Evolutionary conservation across 2,113 vertebrate species (phyloP).

Genomic region (Tyto alba): DNA sequence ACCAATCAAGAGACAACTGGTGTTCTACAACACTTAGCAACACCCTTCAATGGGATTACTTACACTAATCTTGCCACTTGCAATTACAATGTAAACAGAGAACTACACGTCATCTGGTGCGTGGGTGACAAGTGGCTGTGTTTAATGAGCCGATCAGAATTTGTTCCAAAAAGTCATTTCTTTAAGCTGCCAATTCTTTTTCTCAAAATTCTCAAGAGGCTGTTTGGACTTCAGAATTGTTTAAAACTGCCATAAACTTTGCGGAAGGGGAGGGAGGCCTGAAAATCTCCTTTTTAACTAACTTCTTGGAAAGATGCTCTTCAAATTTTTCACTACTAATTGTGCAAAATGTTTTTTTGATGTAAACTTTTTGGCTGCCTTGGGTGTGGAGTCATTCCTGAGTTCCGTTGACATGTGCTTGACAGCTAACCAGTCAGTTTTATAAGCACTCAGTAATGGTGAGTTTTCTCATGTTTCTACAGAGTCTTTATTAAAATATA

Average conservation of each 20-base stretch:
- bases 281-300: neutral
- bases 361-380: conserved; percentile 7
- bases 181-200: neutral
- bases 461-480: neutral
- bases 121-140: conserved; percentile 26
- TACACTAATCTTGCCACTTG: neutral
- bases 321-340: neutral
- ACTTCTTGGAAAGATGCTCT: neutral
- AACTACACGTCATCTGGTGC: neutral
- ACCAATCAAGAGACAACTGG: neutral
- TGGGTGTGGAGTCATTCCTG: neutral
- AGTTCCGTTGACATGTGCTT: conserved; percentile 1
- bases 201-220: neutral
- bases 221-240: neutral
- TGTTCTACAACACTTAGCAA: neutral
- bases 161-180: neutral
- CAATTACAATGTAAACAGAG: neutral
- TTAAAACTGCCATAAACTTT: neutral
- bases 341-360: neutral
- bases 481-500: neutral
- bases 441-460: neutral
- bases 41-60: neutral
- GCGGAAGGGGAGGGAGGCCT: too few relatives aligned
- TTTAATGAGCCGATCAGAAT: neutral
- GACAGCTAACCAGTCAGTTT: neutral